Base-by-base conservation (phyloP, 2,797 vertebrate species). In the Ciconia nigra region DNA sequence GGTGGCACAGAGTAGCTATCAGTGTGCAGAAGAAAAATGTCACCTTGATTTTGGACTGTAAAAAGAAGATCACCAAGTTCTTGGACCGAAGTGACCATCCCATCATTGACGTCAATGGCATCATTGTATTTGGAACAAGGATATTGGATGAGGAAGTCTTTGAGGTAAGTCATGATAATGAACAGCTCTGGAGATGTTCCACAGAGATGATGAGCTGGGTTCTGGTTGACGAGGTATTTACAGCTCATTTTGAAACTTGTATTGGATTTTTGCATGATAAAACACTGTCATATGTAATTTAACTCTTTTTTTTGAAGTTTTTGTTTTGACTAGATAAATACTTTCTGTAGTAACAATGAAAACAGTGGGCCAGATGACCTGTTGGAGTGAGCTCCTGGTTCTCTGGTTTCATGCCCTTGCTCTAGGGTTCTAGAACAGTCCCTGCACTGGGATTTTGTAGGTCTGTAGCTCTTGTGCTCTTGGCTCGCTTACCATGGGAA, bases 111-210 rank as follows among this genome's bases (percentile, higher is more conserved):
- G 99, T 99, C 95, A 99, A 99, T 7, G 99, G 99, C 96, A 99
- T 99, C 93, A 98, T 99, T 8, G 99, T 99, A 8, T 99, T 99
- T 47, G 99, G 99, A 91, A 99, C 99, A 16, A 99, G 99, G 94
- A 99, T 99, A 92, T 97, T 99, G 98, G 99, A 99, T 42, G 99
- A 99, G 95, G 99, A 99, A 94, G 99, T 99, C 93, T 99, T 99
- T 94, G 99, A 99, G 99, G 99, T 99, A 96, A 97, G 98, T 26
- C 3, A 2, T 0, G 18, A 12, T 15, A 4, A 11, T 4, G 29
- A 12, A 46, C 37, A 63, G 78, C 54, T 18, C 52, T n/a, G 13
- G 10, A 39, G 35, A 6, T 2, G 25, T 14, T 25, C 44, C 8
- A 3, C 3, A 5, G 71, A n/a, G 44, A 5, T 2, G 15, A 25